Evolutionary conservation across 35 echinoderm and acorn worm species (phyloP), one percentile per base, ranked within the genome.

Genomic region (Apostichopus japonicus): DNA sequence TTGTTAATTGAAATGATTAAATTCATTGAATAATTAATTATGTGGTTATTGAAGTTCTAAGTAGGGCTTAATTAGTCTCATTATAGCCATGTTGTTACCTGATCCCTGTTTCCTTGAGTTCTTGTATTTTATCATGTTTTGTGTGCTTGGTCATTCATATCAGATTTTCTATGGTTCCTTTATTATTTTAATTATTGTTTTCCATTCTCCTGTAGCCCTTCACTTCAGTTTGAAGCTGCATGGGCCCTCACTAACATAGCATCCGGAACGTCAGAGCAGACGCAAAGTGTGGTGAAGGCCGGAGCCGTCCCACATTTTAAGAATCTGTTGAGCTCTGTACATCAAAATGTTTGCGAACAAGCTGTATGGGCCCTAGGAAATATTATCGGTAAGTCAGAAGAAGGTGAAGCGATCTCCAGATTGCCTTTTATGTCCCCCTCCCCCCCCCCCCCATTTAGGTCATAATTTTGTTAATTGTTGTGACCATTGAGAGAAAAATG

Each of bases 161-260:
- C 21, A 78, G 21, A 11, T 78, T 78, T 78, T 78, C 17, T 78
- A 78, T 4, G 33, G 33, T 44, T 44, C 3, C 33, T 44, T 44
- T 44, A 44, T 44, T 44, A 44, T 44, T 44, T 44, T 44, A 44
- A 44, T 44, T 27, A 27, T 14, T 59, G 53, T 67, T 75, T 70
- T 59, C 87, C 22, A n/a, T 55, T 92, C 25, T 55, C n/a, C 80
- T 9, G 13, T 84, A 99, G 97, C 90, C 93, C 95, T 8, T 93
- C 95, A 21, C 94, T 99, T 58, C 97, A 99, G 90, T 99, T 99
- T 96, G 97, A 99, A 93, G 97, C 97, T 73, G 93, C 95, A 23
- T 99, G 97, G 97, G 97, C 97, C 55, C 91, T 99, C 73, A 99
- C 97, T 79, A 99, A 99, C 90, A 99, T 99, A 54, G 97, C 97